A percentile compares a stretch with the other conserved stretches of the same genome.
These are phyloP conservation scores for Melanargia galathea DNA, from an alignment of 2,888 invertebrate genomes.

Conservation along the genomic window DNA sequence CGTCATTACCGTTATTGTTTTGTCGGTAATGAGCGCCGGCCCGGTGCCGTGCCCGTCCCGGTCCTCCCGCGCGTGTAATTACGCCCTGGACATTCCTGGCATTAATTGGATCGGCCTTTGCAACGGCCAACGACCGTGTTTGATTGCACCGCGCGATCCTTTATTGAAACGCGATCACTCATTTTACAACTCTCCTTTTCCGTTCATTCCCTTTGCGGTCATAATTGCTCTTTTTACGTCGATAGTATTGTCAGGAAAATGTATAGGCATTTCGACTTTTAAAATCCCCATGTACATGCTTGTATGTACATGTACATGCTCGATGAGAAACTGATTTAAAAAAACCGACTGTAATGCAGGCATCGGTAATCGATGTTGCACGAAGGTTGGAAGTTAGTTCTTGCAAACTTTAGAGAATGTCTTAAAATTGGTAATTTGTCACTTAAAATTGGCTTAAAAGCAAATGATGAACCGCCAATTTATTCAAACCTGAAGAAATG, in stretches of 20 bases:
- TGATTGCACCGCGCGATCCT: conserved; percentile 35
- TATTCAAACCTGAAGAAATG: too few relatives aligned
- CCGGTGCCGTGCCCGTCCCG: conserved; percentile 43
- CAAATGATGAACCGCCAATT: too few relatives aligned
- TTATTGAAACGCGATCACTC: conserved; percentile 50
- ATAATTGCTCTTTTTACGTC: conserved; percentile 1
- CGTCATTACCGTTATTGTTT: conserved; percentile 41
- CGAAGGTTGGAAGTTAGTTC: too few relatives aligned
- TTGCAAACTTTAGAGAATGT: too few relatives aligned
- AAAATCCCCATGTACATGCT: too few relatives aligned
- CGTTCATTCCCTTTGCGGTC: not conserved
- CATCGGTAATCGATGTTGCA: too few relatives aligned
- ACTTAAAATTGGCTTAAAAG: too few relatives aligned
- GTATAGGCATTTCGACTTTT: too few relatives aligned
- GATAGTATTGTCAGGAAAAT: not conserved
- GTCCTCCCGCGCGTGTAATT: conserved; percentile 53
- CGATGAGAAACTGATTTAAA: too few relatives aligned
- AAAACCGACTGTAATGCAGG: too few relatives aligned
- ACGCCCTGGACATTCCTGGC: conserved; percentile 56
- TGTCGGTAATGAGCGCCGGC: conserved; percentile 44
- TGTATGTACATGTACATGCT: too few relatives aligned
- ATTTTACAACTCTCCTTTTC: conserved; percentile 33
- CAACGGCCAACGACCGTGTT: conserved; percentile 44
- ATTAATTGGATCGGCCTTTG: conserved; percentile 63
- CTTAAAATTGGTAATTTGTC: too few relatives aligned